Evolutionary conservation across 2,113 vertebrate genomes (phyloP).

Genomic region (Oryctolagus cuniculus): mOryCun1.1 NC_091439.1:90819501-90820000

Average conservation of each 20-base stretch:
- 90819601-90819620: background rate
- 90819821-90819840: background rate
- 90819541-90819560: background rate
- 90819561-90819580: background rate
- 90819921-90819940: background rate
- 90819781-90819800: background rate
- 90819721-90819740: background rate
- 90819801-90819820: background rate
- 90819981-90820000: background rate
- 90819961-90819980: background rate
- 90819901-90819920: background rate
- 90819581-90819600: background rate
- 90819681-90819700: background rate
- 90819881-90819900: background rate
- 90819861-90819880: background rate
- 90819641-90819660: background rate
- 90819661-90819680: accelerated
- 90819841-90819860: background rate
- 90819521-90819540: background rate
- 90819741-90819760: background rate
- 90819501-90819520: background rate
- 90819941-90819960: background rate
- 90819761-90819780: background rate
- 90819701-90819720: background rate
- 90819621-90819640: background rate